These are phyloP conservation scores for Psittacula derbiana DNA, from an alignment of 2,797 vertebrate species.

Conservation along the genomic window DNA sequence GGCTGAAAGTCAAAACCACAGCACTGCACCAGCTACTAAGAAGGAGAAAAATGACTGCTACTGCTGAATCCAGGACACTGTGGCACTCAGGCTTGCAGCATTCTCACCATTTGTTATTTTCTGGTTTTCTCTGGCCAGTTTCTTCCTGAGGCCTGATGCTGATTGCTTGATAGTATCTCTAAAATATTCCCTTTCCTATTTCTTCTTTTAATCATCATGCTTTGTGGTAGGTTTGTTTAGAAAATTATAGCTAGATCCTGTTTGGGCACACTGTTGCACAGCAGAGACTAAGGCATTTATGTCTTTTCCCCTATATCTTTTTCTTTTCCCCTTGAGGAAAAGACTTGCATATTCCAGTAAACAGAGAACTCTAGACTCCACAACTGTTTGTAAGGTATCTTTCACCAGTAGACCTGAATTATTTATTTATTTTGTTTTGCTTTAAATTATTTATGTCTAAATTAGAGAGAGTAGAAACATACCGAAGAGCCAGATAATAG, in stretches of 20 bases:
- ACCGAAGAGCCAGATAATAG: not conserved
- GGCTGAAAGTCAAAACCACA: too few relatives aligned
- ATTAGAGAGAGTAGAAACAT: not conserved
- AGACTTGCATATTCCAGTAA: not conserved
- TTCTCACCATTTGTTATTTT: not conserved
- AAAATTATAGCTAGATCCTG: not conserved
- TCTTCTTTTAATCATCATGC: not conserved
- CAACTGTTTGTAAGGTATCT: not conserved
- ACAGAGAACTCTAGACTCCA: not conserved
- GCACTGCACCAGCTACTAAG: too few relatives aligned
- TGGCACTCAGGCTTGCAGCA: not conserved
- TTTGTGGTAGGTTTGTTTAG: not conserved
- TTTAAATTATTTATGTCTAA: not conserved
- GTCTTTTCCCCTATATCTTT: not conserved
- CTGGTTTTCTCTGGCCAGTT: not conserved
- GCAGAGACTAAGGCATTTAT: not conserved
- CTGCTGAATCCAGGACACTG: too few relatives aligned
- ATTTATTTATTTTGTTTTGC: not conserved
- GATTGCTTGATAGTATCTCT: not conserved
- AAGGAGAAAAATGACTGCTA: too few relatives aligned
- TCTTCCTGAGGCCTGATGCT: not conserved
- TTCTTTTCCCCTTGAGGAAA: not conserved
- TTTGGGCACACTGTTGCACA: not conserved
- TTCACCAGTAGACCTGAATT: not conserved
- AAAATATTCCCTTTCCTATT: not conserved